Conservation (phyloP, 1,140 invertebrate genomes). For the Sinella curviseta region DNA sequence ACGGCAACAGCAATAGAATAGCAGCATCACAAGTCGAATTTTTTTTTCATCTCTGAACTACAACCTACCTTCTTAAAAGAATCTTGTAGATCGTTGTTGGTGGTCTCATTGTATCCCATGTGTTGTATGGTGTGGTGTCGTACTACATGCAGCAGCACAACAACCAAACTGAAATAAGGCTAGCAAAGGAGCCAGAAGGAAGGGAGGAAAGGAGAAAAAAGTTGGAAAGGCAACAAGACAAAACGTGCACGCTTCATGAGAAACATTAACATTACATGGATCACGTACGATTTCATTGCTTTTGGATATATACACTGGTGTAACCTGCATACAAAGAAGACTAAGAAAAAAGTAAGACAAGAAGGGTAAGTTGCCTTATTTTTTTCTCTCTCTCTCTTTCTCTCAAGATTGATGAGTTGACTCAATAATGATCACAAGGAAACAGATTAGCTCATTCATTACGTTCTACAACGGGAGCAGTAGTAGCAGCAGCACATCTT, state of each 20-base stretch:
- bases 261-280: not conserved
- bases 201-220: not conserved
- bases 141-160: too few species aligned
- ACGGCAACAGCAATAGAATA: too few species aligned
- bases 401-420: conserved; percentile 7
- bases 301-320: too few species aligned
- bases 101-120: too few species aligned
- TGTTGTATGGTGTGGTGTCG: too few species aligned
- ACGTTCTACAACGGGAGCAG: not conserved
- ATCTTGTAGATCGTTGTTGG: too few species aligned
- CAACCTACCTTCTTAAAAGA: too few species aligned
- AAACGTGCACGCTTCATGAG: not conserved
- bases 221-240: not conserved
- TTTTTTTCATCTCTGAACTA: too few species aligned
- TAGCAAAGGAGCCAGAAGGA: too few species aligned
- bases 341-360: not conserved
- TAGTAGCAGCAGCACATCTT: not conserved
- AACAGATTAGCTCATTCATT: conserved; percentile 15
- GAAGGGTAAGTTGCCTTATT: not conserved
- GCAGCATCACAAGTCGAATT: too few species aligned
- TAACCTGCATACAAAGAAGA: too few species aligned
- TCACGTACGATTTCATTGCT: not conserved
- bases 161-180: too few species aligned
- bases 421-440: conserved; percentile 15
- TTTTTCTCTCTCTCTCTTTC: not conserved